A percentile compares a stretch with the other conserved stretches of the same genome.
phyloP scores from a whole-genome alignment of 2,113 vertebrate species.

The Nycticryphes semicollaris region DNA sequence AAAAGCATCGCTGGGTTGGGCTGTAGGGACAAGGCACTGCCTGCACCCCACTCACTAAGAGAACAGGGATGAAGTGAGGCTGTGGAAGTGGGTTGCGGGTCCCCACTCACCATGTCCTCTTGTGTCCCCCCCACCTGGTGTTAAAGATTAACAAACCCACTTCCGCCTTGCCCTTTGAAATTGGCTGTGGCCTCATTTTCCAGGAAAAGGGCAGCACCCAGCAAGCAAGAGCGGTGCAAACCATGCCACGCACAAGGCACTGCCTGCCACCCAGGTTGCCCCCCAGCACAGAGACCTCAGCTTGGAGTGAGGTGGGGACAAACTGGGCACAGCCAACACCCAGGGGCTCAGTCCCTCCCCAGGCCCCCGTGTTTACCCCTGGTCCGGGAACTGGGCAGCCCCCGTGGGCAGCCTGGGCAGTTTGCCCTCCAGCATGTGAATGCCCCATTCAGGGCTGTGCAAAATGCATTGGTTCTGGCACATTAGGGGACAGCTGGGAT shows the following conservation, averaged over 20 bases:
- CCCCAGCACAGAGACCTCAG: neutral
- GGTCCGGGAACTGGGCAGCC: neutral
- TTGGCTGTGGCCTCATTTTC: neutral
- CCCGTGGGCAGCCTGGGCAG: neutral
- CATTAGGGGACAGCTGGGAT: slow-evolving; percentile 65
- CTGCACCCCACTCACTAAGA: neutral
- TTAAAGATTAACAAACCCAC: neutral
- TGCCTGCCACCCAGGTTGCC: neutral
- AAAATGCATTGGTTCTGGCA: slow-evolving; percentile 72
- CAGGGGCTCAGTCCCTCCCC: neutral
- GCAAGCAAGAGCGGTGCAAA: neutral
- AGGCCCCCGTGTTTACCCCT: neutral
- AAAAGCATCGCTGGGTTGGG: neutral
- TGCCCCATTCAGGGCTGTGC: slow-evolving; percentile 57
- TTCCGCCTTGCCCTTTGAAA: neutral
- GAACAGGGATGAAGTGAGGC: rapidly evolving
- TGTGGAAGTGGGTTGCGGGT: neutral
- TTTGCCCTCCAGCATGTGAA: slow-evolving; percentile 38
- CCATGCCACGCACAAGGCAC: neutral
- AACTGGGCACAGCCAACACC: neutral
- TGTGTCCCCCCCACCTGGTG: neutral
- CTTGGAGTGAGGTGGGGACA: neutral
- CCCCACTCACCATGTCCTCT: neutral
- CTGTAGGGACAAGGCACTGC: neutral
- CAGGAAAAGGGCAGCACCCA: neutral